phyloP scores from a whole-genome alignment of 2,888 invertebrate species.

The Electrophaes corylata region DNA sequence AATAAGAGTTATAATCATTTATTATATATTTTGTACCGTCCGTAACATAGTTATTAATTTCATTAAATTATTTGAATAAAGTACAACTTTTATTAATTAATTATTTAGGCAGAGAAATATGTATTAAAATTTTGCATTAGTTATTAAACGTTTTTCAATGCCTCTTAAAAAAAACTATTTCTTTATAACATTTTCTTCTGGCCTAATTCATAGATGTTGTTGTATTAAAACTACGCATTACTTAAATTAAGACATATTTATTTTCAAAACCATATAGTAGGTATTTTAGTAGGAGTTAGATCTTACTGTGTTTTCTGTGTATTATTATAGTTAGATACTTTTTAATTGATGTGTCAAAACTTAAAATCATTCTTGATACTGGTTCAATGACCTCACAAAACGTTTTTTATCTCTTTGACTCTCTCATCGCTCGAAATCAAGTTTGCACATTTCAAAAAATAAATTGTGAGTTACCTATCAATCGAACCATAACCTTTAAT shows the following conservation, averaged over 20 bases:
- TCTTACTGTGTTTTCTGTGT: neutral
- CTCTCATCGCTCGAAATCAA: neutral
- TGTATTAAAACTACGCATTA: too few species aligned
- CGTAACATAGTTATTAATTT: slow-evolving; percentile 14
- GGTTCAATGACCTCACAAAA: neutral
- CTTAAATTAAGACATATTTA: slow-evolving; percentile 1
- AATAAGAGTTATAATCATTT: slow-evolving; percentile 8
- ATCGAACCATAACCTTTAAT: slow-evolving; percentile 55
- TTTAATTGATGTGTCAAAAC: slow-evolving; percentile 17
- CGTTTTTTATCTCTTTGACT: slow-evolving; percentile 1
- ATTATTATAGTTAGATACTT: slow-evolving; percentile 1
- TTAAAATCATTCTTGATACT: neutral
- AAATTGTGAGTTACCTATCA: slow-evolving; percentile 36
- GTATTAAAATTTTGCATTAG: neutral
- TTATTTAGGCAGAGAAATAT: neutral
- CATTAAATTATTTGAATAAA: slow-evolving; percentile 12
- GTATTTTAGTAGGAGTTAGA: slow-evolving; percentile 5
- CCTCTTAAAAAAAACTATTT: neutral
- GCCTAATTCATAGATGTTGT: slow-evolving; percentile 7
- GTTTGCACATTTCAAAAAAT: slow-evolving; percentile 3
- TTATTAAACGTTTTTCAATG: neutral
- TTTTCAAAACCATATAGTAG: neutral
- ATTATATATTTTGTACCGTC: slow-evolving; percentile 25
- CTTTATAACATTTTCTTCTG: neutral
- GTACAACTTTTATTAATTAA: slow-evolving; percentile 5